phyloP scores from a whole-genome alignment of 2,113 vertebrate species.

The Prolemur simus region DNA sequence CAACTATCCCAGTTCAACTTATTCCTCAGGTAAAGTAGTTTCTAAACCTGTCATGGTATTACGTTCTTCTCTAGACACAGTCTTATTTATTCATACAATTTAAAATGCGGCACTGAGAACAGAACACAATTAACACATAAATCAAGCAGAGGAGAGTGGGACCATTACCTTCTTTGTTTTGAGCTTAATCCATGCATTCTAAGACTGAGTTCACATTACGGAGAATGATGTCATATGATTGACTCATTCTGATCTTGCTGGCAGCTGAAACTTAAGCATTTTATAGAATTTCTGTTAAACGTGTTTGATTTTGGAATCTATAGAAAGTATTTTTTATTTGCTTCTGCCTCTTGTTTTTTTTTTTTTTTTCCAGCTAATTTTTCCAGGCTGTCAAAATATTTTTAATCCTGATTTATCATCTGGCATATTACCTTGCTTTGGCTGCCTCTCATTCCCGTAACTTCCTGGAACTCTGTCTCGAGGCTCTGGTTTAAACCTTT shows the following conservation, averaged over 20 bases:
- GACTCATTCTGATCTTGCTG: slow-evolving; percentile 10
- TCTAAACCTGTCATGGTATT: slow-evolving; percentile 18
- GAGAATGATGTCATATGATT: not conserved
- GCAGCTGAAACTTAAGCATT: slow-evolving; percentile 13
- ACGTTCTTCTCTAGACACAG: not conserved
- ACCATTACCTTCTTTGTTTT: slow-evolving; percentile 14
- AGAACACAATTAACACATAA: slow-evolving; percentile 1
- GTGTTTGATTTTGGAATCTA: slow-evolving; percentile 16
- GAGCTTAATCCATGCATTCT: slow-evolving; percentile 2
- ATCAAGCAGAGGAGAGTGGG: not conserved
- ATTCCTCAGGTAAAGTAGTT: not conserved
- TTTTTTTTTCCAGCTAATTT: slow-evolving; percentile 4
- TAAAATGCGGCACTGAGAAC: not conserved
- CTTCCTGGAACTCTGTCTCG: not conserved
- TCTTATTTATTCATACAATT: not conserved
- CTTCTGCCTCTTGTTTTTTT: not conserved
- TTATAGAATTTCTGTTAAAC: slow-evolving; percentile 20
- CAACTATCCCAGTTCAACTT: not conserved
- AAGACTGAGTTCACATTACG: not conserved
- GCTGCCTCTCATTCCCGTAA: not conserved
- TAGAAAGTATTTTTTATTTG: slow-evolving; percentile 35
- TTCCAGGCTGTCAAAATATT: slow-evolving; percentile 18
- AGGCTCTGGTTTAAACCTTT: not conserved
- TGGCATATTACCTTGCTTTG: not conserved
- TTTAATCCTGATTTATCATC: slow-evolving; percentile 17